Percentiles rank a stretch among this genome's conserved stretches.
These are phyloP conservation scores for Scleropages formosus DNA, from an alignment of 2,797 vertebrate species.

Conservation along the genomic window DNA sequence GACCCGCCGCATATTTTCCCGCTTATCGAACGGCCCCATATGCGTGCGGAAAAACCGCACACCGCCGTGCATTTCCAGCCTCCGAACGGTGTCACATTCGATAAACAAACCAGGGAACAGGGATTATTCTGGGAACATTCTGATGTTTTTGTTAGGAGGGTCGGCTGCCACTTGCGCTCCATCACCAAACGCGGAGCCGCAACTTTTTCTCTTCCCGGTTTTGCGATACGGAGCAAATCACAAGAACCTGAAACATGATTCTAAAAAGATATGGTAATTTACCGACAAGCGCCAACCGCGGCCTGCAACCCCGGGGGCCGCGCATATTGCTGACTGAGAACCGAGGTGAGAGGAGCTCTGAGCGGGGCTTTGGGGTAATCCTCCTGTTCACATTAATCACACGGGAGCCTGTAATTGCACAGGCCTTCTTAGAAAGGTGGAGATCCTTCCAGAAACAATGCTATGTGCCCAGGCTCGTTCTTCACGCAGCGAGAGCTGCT, in stretches of 20 bases:
- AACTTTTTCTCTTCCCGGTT: not conserved
- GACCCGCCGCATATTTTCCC: constrained; percentile 14
- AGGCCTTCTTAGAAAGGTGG: constrained; percentile 9
- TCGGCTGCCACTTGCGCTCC: not conserved
- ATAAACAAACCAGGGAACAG: not conserved
- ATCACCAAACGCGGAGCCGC: not conserved
- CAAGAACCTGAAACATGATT: not conserved
- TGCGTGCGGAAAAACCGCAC: not conserved
- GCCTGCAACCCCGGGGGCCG: constrained; percentile 1
- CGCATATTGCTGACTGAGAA: not conserved
- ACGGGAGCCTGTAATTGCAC: constrained; percentile 9
- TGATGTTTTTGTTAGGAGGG: not conserved
- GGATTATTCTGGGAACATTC: not conserved
- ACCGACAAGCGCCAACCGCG: not conserved
- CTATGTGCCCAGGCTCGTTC: constrained; percentile 11
- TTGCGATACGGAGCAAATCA: not conserved
- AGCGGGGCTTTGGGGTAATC: constrained; percentile 12
- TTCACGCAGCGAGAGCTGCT: constrained; percentile 1
- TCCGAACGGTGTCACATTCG: not conserved
- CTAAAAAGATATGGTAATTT: constrained; percentile 6
- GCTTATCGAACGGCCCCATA: not conserved
- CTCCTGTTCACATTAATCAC: constrained; percentile 19
- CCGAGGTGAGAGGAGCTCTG: constrained; percentile 1
- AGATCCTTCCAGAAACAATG: not conserved
- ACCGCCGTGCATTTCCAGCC: not conserved